Conservation (phyloP, 2,888 invertebrate genomes). For the Polylopha cassiicola region DNA sequence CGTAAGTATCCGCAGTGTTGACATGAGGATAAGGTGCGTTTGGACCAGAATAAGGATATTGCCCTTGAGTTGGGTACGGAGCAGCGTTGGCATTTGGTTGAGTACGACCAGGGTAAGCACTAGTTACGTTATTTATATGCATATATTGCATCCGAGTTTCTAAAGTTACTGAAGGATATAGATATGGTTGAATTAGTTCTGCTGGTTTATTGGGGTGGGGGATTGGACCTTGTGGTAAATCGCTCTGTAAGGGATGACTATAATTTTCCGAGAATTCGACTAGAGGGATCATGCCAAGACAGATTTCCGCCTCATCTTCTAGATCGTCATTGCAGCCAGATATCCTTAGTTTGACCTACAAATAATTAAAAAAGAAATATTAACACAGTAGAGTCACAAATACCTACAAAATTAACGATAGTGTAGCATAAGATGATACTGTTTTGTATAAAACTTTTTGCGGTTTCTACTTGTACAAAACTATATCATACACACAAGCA, state of each 20-base stretch:
- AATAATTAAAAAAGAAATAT: conserved; percentile 9
- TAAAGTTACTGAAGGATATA: conserved; percentile 7
- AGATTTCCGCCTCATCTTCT: conserved; percentile 47
- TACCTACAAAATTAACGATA: too few species aligned
- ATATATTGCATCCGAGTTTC: neutral
- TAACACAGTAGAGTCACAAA: too few species aligned
- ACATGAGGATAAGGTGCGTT: conserved; percentile 5
- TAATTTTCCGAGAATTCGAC: conserved; percentile 30
- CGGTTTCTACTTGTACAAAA: too few species aligned
- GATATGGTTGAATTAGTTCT: conserved; percentile 1
- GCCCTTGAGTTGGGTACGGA: conserved; percentile 21
- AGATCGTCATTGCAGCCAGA: conserved; percentile 53
- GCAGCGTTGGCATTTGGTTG: conserved; percentile 9
- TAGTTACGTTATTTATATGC: neutral
- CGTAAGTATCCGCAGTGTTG: neutral
- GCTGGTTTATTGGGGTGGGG: conserved; percentile 28
- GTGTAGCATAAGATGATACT: too few species aligned
- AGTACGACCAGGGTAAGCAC: conserved; percentile 1
- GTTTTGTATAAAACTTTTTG: too few species aligned
- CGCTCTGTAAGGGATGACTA: conserved; percentile 42
- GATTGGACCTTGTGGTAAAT: conserved; percentile 41
- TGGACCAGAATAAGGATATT: conserved; percentile 15
- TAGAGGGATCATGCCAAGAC: conserved; percentile 49
- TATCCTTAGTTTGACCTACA: conserved; percentile 47
- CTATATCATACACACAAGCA: neutral